Base-by-base conservation (phyloP, 1,140 invertebrate species). In the Calliopsis andreniformis region DNA sequence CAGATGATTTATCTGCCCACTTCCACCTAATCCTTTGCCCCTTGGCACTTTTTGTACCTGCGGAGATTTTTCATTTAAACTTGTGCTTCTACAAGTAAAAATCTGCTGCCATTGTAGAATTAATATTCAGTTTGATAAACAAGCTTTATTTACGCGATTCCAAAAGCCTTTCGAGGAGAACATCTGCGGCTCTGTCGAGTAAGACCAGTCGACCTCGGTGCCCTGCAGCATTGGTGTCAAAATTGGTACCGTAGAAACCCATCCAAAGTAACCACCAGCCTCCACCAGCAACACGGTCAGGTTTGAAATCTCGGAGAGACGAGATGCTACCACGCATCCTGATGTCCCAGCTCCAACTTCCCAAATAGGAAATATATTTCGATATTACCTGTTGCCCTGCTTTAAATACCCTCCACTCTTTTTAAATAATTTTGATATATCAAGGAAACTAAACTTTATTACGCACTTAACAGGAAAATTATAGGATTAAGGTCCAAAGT, bases 331-430 rank as follows among this genome's bases (percentile, higher is more conserved):
- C 0, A 97, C 96, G 76, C 95, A 95, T 6, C 97, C 97, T 1
- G 96, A 94, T 3, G 96, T 96, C 2, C 97, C 97, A 25, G 95
- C 96, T 16, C 97, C 97, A 71, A 97, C 96, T 95, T 56, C 6
- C 10, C 1, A 53, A 79, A 55, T 39, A 12, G 55, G 28, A 81
- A 32, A 32, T 30, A 16, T 8, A 47, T 53, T 49, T 64, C 43
- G 45, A 2, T 51, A 64, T 51, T 10, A n/a, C 59, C 4, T 23
- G 0, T 18, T 16, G 8, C 30, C 10, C n/a, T 28, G 16, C 20
- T 42, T n/a, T 18, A 42, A 42, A 42, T 0, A 61, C 23, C 10
- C 4, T 39, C 35, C 4, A 5, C 35, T 39, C 10, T 39, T 10
- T 39, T 10, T n/a, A n/a, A n/a, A n/a, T n/a, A n/a, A n/a, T n/a